phyloP scores from a whole-genome alignment of 2,888 invertebrate genomes.

The Andrena praecox region DNA sequence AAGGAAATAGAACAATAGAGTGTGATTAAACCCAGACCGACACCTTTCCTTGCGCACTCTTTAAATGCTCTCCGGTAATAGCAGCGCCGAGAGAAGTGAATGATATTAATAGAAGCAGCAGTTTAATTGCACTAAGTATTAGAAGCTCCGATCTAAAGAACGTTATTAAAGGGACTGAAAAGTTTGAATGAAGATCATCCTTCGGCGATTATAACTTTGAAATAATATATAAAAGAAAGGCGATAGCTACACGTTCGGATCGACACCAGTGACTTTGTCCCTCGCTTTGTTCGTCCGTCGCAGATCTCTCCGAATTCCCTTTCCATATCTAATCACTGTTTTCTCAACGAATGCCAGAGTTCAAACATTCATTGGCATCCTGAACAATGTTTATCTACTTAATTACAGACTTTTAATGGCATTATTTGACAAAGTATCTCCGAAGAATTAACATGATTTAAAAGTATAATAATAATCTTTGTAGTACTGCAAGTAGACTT shows the following conservation, averaged over 20 bases:
- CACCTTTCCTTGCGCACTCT: conserved; percentile 70
- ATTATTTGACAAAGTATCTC: conserved; percentile 27
- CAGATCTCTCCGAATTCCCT: conserved; percentile 28
- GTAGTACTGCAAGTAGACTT: neutral
- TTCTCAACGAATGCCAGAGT: conserved; percentile 28
- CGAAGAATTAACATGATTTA: neutral
- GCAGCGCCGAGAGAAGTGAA: conserved; percentile 54
- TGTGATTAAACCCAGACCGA: conserved; percentile 84
- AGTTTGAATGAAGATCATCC: conserved; percentile 15
- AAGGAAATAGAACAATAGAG: conserved; percentile 87
- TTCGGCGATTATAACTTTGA: conserved; percentile 2
- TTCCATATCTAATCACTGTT: conserved; percentile 33
- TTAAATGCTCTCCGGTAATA: conserved; percentile 61
- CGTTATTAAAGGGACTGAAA: conserved; percentile 5
- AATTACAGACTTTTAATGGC: conserved; percentile 21
- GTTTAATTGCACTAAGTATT: conserved; percentile 16
- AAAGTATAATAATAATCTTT: neutral
- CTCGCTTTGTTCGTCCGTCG: conserved; percentile 52
- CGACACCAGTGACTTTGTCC: conserved; percentile 46
- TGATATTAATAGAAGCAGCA: conserved; percentile 40
- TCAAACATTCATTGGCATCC: conserved; percentile 32
- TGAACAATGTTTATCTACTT: conserved; percentile 13
- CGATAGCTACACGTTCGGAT: conserved; percentile 42
- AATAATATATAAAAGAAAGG: conserved; percentile 23
- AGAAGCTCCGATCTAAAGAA: conserved; percentile 32